Evolutionary conservation across 2,888 invertebrate species (phyloP).

Genomic region (Trachelus troglodyta): DNA sequence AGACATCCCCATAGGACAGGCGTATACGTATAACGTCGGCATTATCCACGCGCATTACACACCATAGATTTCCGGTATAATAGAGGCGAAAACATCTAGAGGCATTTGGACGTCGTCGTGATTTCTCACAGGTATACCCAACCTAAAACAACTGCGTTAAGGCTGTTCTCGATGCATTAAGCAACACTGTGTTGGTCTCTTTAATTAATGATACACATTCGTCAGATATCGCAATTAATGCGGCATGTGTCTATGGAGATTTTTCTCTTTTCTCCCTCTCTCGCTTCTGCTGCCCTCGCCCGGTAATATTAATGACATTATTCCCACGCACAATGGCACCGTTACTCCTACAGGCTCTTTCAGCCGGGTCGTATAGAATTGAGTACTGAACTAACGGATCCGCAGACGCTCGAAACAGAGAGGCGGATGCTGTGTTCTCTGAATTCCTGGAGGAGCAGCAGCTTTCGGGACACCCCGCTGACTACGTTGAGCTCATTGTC

Average conservation of each 20-base stretch:
- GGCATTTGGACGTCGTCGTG: neutral
- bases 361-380: neutral
- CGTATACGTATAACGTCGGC: neutral
- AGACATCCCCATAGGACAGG: neutral
- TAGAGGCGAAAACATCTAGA: neutral
- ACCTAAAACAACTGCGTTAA: neutral
- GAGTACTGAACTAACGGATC: neutral
- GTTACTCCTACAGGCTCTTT: neutral
- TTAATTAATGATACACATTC: neutral
- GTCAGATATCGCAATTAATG: neutral
- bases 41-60: neutral
- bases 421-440: neutral
- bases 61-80: neutral
- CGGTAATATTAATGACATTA: neutral
- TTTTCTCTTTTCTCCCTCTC: neutral
- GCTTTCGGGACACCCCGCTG: neutral
- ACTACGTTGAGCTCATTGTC: neutral
- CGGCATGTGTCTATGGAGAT: neutral
- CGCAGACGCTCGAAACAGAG: neutral
- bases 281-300: neutral
- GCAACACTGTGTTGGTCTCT: neutral
- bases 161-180: neutral
- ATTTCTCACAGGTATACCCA: neutral
- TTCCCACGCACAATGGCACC: neutral
- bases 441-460: neutral